Conservation (phyloP, 1,140 invertebrate species). For the Achatina immaculata region DNA sequence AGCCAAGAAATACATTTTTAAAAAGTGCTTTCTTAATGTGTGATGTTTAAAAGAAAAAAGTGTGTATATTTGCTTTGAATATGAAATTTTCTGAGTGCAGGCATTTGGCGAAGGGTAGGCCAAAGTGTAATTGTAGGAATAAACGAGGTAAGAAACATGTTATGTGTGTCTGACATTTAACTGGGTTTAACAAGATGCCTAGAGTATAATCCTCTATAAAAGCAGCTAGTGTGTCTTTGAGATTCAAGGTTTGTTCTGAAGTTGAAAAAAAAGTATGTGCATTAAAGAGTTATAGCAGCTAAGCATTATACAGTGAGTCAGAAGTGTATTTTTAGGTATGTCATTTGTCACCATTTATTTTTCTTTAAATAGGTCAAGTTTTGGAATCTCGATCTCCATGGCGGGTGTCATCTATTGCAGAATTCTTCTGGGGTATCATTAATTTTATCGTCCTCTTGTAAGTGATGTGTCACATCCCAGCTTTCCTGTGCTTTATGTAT, state of each 20-base stretch:
- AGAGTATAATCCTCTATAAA: background rate
- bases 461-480: slow-evolving; percentile 48
- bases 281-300: background rate
- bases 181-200: background rate
- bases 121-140: too few relatives aligned
- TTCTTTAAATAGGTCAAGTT: slow-evolving; percentile 53
- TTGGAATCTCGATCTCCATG: slow-evolving; percentile 59
- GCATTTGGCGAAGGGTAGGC: too few relatives aligned
- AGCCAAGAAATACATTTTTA: too few relatives aligned
- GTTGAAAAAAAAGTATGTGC: background rate
- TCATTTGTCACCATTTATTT: too few relatives aligned
- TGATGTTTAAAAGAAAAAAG: too few relatives aligned
- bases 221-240: background rate
- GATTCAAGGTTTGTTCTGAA: background rate
- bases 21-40: too few relatives aligned
- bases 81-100: too few relatives aligned
- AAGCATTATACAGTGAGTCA: background rate
- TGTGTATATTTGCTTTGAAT: too few relatives aligned
- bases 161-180: too few relatives aligned
- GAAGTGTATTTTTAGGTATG: background rate
- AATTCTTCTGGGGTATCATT: slow-evolving; percentile 63
- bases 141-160: too few relatives aligned
- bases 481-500: slow-evolving; percentile 35
- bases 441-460: slow-evolving; percentile 66
- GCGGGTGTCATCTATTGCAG: slow-evolving; percentile 58